Conservation (phyloP, 1,140 invertebrate genomes). For the Glomeris maerens region DNA sequence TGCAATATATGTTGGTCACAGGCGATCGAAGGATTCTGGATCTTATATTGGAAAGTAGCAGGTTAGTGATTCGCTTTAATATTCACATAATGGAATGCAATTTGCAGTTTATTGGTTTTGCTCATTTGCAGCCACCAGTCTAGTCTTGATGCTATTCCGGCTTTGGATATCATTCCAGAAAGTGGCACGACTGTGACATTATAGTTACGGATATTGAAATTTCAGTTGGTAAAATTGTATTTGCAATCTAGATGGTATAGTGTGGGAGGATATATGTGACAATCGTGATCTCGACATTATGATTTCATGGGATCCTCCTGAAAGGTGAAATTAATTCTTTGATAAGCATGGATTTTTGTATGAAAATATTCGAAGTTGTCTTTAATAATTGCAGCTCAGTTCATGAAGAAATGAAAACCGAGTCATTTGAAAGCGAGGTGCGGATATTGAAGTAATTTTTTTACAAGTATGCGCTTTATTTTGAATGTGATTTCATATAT, state of each 20-base stretch:
- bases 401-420: constrained; percentile 20
- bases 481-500: constrained; percentile 1
- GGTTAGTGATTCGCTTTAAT: constrained; percentile 14
- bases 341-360: not conserved
- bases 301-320: constrained; percentile 27
- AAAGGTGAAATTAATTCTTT: constrained; percentile 20
- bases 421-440: constrained; percentile 27
- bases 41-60: constrained; percentile 41
- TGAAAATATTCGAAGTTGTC: not conserved
- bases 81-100: not conserved
- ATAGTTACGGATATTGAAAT: no score
- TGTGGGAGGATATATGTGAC: constrained; percentile 38
- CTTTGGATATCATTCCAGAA: constrained; percentile 41
- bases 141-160: constrained; percentile 26
- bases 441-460: not conserved
- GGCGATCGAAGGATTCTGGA: constrained; percentile 66
- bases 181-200: constrained; percentile 36
- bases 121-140: constrained; percentile 23
- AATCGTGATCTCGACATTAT: constrained; percentile 40
- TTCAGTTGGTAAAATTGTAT: no score
- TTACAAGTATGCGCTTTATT: constrained; percentile 5
- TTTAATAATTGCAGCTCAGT: constrained; percentile 17
- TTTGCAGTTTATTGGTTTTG: not conserved
- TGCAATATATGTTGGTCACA: constrained; percentile 58
- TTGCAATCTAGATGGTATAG: no score